Evolutionary conservation across 2,797 vertebrate genomes (phyloP), one percentile per base, ranked within the genome.

Genomic region (Varecia variegata): DNA sequence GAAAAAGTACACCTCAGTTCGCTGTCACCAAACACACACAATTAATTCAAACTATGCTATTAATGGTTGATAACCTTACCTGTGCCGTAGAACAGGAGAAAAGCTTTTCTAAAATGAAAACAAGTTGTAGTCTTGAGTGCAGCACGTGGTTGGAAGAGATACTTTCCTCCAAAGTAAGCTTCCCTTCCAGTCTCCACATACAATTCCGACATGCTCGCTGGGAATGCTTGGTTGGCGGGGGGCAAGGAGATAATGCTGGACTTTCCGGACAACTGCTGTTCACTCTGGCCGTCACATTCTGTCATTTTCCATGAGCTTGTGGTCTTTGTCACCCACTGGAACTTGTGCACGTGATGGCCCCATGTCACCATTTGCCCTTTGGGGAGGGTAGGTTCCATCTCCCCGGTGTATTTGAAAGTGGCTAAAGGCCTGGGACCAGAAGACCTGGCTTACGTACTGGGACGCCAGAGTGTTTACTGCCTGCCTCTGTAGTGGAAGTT

Each of bases 401-500:
- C 12, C 13, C 45, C 38, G 18, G 40, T 0, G 6, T 35, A 32
- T 25, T 3, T 60, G 47, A 20, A 77, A 8, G 7, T 38, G 18
- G 7, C 15, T 14, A 14, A 47, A n/a, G 7, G 14, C n/a, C 2
- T 1, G 11, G 38, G 1, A 7, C 3, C 20, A n/a, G 23, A 52
- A 40, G 17, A 11, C 56, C 40, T 5, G 10, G 0, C 2, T 25
- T 35, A 5, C 11, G 5, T 9, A 18, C 9, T 3, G 1, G n/a
- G 4, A 32, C 1, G 30, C 32, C 14, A 62, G 60, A 1, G 23
- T 15, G 1, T 12, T 14, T 47, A 23, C 38, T 7, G 2, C 3
- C 47, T 60, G 20, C 0, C 0, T 32, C 30, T 47, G 15, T 7
- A 2, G 0, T 1, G 30, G 11, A 6, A 8, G 15, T 38, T 45